Evolutionary conservation across 2,113 vertebrate species (phyloP), one percentile per base, ranked within the genome.

Genomic region (Plecturocebus donacophilus): DNA sequence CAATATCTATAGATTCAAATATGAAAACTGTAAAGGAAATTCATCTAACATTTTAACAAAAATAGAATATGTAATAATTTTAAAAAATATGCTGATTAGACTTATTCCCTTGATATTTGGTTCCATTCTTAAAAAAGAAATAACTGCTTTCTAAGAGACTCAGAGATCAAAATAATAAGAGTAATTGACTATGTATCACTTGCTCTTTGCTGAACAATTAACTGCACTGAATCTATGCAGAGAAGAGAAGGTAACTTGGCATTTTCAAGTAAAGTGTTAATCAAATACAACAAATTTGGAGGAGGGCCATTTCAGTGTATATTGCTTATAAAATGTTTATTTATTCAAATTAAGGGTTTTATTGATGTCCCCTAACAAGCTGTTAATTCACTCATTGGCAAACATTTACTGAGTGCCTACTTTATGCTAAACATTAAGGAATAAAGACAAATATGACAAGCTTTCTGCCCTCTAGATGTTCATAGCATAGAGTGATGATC

Each of bases 401-500:
- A 95, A 93, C 32, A 80, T 93, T 94, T 92, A 91, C 42, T 83
- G 45, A 89, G 45, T 64, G 20, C 12, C 79, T 91, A 87, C 54
- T 87, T 75, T 95, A 90, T 91, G 56, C 75, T 93, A 76, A 97
- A 76, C 40, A 90, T n/a, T 19, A 79, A 91, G 66, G 7, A 90
- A 95, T 93, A 77, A 86, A 91, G 25, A 93, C 49, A 68, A 87
- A 79, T 90, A 92, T 61, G 27, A 91, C 40, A 91, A 87, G 30
- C 95, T 93, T 93, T 92, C 83, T 97, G 47, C 71, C 61, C n/a
- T 95, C 54, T 47, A 93, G 32, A 89, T 96, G 54, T 49, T 96
- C 87, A 42, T 7, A 58, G n/a, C 40, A 23, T 47, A 94, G 30
- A 80, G 27, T 1, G 2, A 79, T 91, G 42, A 90, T 42, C 82